Percentiles rank a stretch among this genome's conserved stretches.
These are phyloP conservation scores for Trisateles emortualis DNA, from an alignment of 2,888 invertebrate species.

Conservation along the genomic window DNA sequence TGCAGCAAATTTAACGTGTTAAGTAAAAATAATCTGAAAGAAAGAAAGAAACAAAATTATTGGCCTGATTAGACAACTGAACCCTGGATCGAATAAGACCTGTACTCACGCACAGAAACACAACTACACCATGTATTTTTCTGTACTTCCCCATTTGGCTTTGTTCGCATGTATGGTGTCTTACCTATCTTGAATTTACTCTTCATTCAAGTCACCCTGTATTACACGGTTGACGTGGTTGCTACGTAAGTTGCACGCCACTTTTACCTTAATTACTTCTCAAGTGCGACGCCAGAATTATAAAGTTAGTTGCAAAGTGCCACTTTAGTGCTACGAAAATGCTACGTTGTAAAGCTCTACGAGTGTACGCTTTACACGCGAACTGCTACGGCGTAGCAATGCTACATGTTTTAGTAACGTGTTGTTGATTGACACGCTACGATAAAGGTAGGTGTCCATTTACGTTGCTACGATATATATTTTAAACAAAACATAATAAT, in stretches of 20 bases:
- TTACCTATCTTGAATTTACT: too few relatives aligned
- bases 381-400: constrained; percentile 15
- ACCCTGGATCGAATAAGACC: too few relatives aligned
- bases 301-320: constrained; percentile 47
- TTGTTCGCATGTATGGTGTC: too few relatives aligned
- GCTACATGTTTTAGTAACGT: constrained; percentile 4
- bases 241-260: constrained; percentile 18
- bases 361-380: constrained; percentile 29
- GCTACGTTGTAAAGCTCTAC: constrained; percentile 37
- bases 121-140: too few relatives aligned
- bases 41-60: too few relatives aligned
- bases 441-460: background rate
- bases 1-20: too few relatives aligned
- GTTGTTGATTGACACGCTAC: constrained; percentile 9
- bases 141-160: too few relatives aligned
- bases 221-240: background rate
- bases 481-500: too few relatives aligned
- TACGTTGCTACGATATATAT: background rate
- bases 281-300: constrained; percentile 44
- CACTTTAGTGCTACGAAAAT: constrained; percentile 43
- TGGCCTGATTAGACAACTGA: too few relatives aligned
- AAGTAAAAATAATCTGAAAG: too few relatives aligned
- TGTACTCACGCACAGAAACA: too few relatives aligned
- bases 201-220: background rate
- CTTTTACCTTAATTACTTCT: constrained; percentile 45